Percentiles rank a stretch among this genome's conserved stretches.
phyloP scores from a whole-genome alignment of 2,888 invertebrate species.

The Mesorhabditis sp. region DNA sequence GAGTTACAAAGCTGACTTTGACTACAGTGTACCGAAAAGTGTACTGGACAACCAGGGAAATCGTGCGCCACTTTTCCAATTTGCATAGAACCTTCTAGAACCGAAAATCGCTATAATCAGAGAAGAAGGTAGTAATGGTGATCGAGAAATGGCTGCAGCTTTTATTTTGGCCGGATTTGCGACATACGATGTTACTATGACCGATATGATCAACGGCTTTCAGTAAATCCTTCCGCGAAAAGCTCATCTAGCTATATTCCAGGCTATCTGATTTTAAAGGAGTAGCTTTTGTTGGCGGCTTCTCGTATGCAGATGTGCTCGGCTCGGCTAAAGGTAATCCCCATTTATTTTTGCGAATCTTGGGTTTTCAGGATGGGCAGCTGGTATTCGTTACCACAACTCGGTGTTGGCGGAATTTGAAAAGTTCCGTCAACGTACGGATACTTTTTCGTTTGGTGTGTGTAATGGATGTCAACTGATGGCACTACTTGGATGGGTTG shows the following conservation, averaged over 20 bases:
- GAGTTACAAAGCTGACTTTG: slow-evolving; percentile 1
- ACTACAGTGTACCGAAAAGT: neutral
- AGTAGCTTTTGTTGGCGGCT: slow-evolving; percentile 92
- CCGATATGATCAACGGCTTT: slow-evolving; percentile 36
- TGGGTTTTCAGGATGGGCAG: slow-evolving; percentile 78
- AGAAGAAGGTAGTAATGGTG: slow-evolving; percentile 95
- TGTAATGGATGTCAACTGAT: slow-evolving; percentile 97
- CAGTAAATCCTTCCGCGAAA: neutral
- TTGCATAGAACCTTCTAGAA: slow-evolving; percentile 14
- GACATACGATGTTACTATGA: slow-evolving; percentile 68
- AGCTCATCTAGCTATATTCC: slow-evolving; percentile 59
- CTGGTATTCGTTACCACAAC: slow-evolving; percentile 78
- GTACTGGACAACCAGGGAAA: no score
- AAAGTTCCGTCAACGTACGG: slow-evolving; percentile 69
- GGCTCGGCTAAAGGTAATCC: slow-evolving; percentile 78
- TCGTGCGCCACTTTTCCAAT: no score
- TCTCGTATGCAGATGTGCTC: slow-evolving; percentile 94
- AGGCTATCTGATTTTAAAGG: slow-evolving; percentile 87
- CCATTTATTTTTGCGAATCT: no score
- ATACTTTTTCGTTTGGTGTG: slow-evolving; percentile 93
- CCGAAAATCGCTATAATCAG: slow-evolving; percentile 78
- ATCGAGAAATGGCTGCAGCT: slow-evolving; percentile 89
- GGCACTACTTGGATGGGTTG: slow-evolving; percentile 85
- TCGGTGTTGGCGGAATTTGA: slow-evolving; percentile 74
- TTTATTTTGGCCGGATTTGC: slow-evolving; percentile 76